Evolutionary conservation across 2,797 vertebrate genomes (phyloP).

Genomic region (Gadopsis marmoratus): DNA sequence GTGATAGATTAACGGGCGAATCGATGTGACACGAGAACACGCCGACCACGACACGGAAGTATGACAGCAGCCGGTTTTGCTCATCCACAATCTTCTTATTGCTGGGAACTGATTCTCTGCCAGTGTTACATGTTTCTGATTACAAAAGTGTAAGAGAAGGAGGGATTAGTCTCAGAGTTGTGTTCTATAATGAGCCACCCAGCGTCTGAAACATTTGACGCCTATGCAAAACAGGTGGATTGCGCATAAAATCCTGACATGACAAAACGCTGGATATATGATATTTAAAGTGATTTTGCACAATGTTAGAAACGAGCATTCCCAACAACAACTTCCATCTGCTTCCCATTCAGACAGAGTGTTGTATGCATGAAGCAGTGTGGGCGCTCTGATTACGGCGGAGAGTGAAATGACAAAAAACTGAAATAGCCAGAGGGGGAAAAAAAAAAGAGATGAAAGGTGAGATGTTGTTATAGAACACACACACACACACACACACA

Average conservation of each 20-base stretch:
- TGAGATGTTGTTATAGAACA: not conserved
- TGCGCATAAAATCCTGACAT: not conserved
- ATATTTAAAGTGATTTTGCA: not conserved
- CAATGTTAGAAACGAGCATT: not conserved
- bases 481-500: not conserved
- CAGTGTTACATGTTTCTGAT: not conserved
- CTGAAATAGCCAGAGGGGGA: not conserved
- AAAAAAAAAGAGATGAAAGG: not conserved
- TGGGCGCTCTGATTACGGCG: constrained; percentile 62
- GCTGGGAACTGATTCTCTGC: not conserved
- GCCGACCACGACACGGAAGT: not conserved
- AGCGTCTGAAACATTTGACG: not conserved
- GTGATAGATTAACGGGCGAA: not conserved
- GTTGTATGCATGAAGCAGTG: constrained; percentile 54
- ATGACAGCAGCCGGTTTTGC: not conserved
- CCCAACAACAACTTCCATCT: not conserved
- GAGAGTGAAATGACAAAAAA: not conserved
- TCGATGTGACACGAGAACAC: not conserved
- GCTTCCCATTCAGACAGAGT: not conserved
- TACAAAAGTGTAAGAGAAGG: not conserved
- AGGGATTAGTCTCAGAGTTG: not conserved
- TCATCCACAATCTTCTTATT: not conserved
- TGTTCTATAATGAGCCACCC: not conserved
- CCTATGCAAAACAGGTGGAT: not conserved
- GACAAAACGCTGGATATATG: not conserved